These are phyloP conservation scores for Platycercus adscitus DNA, from an alignment of 2,113 vertebrate species.

Conservation along the genomic window DNA sequence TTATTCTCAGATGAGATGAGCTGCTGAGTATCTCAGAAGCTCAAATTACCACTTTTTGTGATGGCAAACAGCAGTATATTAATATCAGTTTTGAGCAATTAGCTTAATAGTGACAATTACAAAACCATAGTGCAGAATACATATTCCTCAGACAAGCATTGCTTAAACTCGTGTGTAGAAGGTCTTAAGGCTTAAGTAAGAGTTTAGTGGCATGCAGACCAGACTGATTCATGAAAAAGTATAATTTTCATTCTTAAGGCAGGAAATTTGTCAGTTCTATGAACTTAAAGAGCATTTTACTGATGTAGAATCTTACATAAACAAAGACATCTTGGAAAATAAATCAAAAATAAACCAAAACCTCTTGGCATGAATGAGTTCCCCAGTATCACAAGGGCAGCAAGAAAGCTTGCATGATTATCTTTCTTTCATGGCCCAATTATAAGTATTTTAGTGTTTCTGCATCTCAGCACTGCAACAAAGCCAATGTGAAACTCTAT, in stretches of 20 bases:
- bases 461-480: slow-evolving; percentile 43
- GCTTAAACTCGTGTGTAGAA: background rate
- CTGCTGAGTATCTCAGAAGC: background rate
- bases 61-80: background rate
- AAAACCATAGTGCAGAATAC: background rate
- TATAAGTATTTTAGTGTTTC: slow-evolving; percentile 42
- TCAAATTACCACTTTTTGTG: background rate
- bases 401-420: background rate
- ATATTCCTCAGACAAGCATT: background rate
- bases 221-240: background rate
- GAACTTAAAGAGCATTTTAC: background rate
- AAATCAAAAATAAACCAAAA: background rate
- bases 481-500: background rate
- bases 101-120: background rate
- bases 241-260: background rate
- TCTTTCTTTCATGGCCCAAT: background rate
- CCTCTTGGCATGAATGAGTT: background rate
- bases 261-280: background rate
- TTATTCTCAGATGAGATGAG: background rate
- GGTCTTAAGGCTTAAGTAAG: background rate
- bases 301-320: background rate
- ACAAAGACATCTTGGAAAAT: background rate
- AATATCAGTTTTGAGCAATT: background rate
- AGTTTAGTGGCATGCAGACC: background rate
- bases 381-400: background rate